Evolutionary conservation across 2,113 vertebrate species (phyloP), one percentile per base, ranked within the genome.

Genomic region (Halcyon senegalensis): DNA sequence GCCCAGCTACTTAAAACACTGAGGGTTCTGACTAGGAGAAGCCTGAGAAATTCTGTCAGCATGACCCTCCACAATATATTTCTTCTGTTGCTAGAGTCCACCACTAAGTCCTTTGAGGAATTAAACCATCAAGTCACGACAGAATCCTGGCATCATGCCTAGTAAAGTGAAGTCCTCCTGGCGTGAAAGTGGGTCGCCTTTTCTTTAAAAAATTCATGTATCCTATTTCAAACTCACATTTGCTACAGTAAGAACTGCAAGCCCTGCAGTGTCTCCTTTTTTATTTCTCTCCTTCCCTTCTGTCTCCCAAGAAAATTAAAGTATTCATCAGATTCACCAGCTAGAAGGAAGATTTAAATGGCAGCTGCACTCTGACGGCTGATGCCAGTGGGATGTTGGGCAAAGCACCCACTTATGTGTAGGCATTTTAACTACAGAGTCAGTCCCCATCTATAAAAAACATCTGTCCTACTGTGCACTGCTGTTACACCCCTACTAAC

Each of bases 361-460:
- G 51, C 60, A 62, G 68, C 44, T 92, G 67, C 59, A 31, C 50
- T 84, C 51, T 56, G 60, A 51, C 0, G 0, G 43, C 46, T 68
- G 77, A 84, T 64, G 30, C 46, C 58, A 79, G 4, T 6, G 60
- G 27, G 39, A 76, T 11, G 27, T 0, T 37, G 63, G 58, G n/a
- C 31, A 74, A 81, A 77, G 37, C 31, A 77, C 10, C 27, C 21
- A 25, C 0, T 0, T 39, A 31, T 1, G 1, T 20, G 51, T 2
- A 24, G 5, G 17, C 23, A 16, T 79, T 68, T 79, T 33, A 75
- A 74, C 31, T n/a, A 56, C 1, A 7, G 11, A 46, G n/a, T 33
- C 48, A 56, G 48, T 35, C 35, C 16, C 13, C 16, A 63, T 18
- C 20, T 33, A 13, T 19, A 79, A 72, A 63, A 64, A 11, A 53